A percentile compares a stretch with the other conserved stretches of the same genome.
Evolutionary conservation across 2,113 vertebrate genomes (phyloP).

Genomic region (Myotis davidii): DNA sequence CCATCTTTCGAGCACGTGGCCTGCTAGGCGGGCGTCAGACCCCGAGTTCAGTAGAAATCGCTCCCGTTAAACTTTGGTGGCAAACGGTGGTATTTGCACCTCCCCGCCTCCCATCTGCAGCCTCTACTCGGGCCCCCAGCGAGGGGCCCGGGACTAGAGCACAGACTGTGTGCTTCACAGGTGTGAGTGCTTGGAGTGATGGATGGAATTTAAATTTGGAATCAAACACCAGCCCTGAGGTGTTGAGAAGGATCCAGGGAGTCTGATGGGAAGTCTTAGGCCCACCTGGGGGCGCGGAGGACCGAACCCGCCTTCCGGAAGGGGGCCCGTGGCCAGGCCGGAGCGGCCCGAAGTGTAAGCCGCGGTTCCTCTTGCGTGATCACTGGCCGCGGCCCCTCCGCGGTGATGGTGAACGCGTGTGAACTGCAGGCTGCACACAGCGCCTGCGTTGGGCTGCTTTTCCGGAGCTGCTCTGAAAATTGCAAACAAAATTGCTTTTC

Average conservation of each 20-base stretch:
- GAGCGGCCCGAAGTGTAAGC: constrained; percentile 53
- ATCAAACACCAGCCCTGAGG: constrained; percentile 18
- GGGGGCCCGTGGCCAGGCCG: constrained; percentile 1
- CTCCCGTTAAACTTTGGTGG: background rate
- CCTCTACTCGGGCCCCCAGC: constrained; percentile 25
- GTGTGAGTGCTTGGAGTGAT: constrained; percentile 59
- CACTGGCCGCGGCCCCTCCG: constrained; percentile 75
- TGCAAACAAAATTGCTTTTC: constrained; percentile 86
- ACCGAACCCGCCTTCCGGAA: constrained; percentile 70
- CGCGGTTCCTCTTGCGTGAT: constrained; percentile 66
- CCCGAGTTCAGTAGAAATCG: background rate
- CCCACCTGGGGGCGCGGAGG: constrained; percentile 62
- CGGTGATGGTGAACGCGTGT: constrained; percentile 67
- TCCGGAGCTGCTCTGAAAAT: constrained; percentile 80
- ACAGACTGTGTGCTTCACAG: constrained; percentile 30
- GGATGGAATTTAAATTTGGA: constrained; percentile 64
- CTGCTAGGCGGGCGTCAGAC: background rate
- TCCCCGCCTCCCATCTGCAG: background rate
- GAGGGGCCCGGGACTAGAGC: constrained; percentile 19
- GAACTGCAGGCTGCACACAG: constrained; percentile 70
- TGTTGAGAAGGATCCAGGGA: constrained; percentile 51
- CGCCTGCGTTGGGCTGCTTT: constrained; percentile 81
- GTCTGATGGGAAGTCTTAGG: constrained; percentile 63
- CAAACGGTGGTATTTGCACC: background rate
- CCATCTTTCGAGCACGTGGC: background rate